These are phyloP conservation scores for Eremophila alpestris DNA, from an alignment of 2,797 vertebrate species.

Conservation along the genomic window DNA sequence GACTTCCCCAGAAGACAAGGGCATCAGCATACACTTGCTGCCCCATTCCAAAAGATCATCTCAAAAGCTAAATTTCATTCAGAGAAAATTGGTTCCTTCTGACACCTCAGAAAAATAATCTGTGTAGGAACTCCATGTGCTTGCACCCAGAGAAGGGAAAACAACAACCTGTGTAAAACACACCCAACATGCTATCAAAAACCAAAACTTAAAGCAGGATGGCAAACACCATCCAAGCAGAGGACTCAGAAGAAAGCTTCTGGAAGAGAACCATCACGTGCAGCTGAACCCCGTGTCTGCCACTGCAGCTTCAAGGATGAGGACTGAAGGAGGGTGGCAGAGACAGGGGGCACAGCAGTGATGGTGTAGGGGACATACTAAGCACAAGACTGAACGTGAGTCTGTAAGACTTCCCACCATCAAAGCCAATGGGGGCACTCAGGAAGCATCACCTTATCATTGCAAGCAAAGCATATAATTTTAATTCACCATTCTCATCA, in stretches of 20 bases:
- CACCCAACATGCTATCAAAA: fast-evolving
- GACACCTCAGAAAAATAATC: background rate
- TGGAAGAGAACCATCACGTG: background rate
- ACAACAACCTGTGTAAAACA: background rate
- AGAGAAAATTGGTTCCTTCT: background rate
- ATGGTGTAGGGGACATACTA: fast-evolving
- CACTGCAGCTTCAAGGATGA: background rate
- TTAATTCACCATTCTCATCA: background rate
- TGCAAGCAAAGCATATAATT: background rate
- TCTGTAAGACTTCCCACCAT: background rate
- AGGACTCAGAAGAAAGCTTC: background rate
- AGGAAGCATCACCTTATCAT: background rate
- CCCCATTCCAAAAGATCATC: background rate
- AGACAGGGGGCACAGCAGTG: background rate
- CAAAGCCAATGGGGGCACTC: background rate
- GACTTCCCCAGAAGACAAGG: background rate
- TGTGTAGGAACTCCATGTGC: background rate
- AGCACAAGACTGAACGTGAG: background rate
- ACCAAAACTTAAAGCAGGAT: background rate
- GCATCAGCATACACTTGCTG: background rate
- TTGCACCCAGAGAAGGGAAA: background rate
- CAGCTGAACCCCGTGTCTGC: fast-evolving
- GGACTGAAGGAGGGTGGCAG: background rate
- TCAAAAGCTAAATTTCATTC: background rate
- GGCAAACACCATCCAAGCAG: background rate